Evolutionary conservation across 2,888 invertebrate species (phyloP), one percentile per base, ranked within the genome.

Genomic region (Herminia tarsipennalis): DNA sequence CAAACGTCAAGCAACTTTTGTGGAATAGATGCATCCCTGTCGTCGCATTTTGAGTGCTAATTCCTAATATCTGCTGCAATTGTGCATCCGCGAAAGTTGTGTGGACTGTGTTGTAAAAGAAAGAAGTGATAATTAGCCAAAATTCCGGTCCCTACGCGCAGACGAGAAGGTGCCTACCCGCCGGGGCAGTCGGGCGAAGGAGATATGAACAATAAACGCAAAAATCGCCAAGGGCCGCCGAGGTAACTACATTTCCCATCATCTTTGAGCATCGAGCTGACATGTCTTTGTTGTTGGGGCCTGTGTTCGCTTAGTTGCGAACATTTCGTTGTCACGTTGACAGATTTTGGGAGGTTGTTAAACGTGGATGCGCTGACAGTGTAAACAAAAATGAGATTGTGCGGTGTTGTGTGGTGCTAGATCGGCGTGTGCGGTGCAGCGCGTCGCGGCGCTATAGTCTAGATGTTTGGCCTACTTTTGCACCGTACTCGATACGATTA

Each of bases 121-220:
- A 83, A 88, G 91, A 86, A 86, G 86, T 85, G 86, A 86, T 81
- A 92, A 92, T 88, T 89, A 81, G 88, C 93, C 95, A 95, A 95
- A 95, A 95, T 95, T 95, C 95, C 95, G 95, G 95, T 95, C 94
- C 95, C 95, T 91, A 95, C 95, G 94, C 94, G 93, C 92, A 95
- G 94, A 93, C 94, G 93, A 93, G 94, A 95, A 93, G 93, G 94
- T 94, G 94, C 95, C 94, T 94, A 94, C 92, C 93, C 93, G 91
- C 93, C 94, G 93, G 94, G 94, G 93, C 93, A 93, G 85, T 86
- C 88, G 73, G 90, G 91, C 81, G 91, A 88, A 81, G 88, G 88
- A 89, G 94, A 94, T 84, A 95, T 94, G 94, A 96, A 95, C 85
- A 96, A 94, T 88, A 96, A 96, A 92, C 94, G 95, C 91, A 96